Evolutionary conservation across 2,113 vertebrate species (phyloP).

Genomic region (Oncorhynchus mykiss): DNA sequence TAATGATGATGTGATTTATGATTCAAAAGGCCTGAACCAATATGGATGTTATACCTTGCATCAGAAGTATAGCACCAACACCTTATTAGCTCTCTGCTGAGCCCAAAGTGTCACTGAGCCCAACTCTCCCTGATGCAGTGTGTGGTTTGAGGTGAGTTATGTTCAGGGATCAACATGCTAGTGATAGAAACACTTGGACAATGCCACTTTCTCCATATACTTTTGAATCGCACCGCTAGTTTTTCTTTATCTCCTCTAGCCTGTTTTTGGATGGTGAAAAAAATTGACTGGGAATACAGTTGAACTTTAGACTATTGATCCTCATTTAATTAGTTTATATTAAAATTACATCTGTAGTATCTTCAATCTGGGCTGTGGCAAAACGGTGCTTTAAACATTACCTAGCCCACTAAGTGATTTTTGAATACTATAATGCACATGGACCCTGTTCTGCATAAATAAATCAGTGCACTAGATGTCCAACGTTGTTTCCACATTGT

Average conservation of each 20-base stretch:
- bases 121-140: slow-evolving; percentile 99
- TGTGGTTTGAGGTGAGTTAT: slow-evolving; percentile 99
- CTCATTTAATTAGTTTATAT: background rate
- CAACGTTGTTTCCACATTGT: background rate
- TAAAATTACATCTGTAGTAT: background rate
- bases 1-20: slow-evolving; percentile 99
- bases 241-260: slow-evolving; percentile 16
- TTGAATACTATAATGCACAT: slow-evolving; percentile 11
- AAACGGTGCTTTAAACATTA: slow-evolving; percentile 3
- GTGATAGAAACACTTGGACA: slow-evolving; percentile 88
- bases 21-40: slow-evolving; percentile 99
- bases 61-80: slow-evolving; percentile 99
- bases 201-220: slow-evolving; percentile 75
- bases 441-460: background rate
- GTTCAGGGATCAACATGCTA: slow-evolving; percentile 89
- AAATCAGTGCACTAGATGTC: background rate
- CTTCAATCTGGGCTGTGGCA: slow-evolving; percentile 17
- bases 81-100: slow-evolving; percentile 99
- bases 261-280: slow-evolving; percentile 6
- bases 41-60: slow-evolving; percentile 99
- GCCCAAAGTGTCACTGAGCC: slow-evolving; percentile 99
- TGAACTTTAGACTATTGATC: background rate
- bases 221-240: slow-evolving; percentile 44
- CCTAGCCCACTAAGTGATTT: slow-evolving; percentile 14
- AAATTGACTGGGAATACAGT: background rate